phyloP scores from a whole-genome alignment of 2,797 vertebrate genomes.

The Takifugu rubripes region DNA sequence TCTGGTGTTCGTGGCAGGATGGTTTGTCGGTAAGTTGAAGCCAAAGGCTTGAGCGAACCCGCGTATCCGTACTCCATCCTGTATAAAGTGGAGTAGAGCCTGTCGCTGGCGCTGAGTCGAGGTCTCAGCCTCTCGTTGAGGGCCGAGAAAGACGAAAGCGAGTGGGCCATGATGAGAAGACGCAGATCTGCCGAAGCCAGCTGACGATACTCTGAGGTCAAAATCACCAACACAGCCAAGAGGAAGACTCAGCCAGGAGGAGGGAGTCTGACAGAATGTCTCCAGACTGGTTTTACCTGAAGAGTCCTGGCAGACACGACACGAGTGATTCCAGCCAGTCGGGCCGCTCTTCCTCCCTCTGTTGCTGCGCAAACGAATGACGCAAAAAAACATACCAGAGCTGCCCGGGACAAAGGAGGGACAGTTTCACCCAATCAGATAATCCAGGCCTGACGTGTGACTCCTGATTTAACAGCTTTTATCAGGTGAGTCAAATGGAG shows the following conservation, averaged over 20 bases:
- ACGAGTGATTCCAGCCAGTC: slow-evolving; percentile 48
- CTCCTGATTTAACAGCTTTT: slow-evolving; percentile 16
- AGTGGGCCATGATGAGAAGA: slow-evolving; percentile 48
- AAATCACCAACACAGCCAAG: slow-evolving; percentile 8
- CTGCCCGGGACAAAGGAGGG: slow-evolving; percentile 18
- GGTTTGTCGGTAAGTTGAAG: not conserved
- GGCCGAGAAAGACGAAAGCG: slow-evolving; percentile 48
- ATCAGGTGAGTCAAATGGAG: not conserved
- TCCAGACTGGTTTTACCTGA: slow-evolving; percentile 70
- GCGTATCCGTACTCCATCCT: slow-evolving; percentile 38
- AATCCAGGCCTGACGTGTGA: slow-evolving; percentile 16
- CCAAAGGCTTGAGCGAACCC: not conserved
- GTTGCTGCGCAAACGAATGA: slow-evolving; percentile 29
- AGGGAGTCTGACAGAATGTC: slow-evolving; percentile 53
- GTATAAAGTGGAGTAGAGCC: slow-evolving; percentile 47
- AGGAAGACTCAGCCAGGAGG: slow-evolving; percentile 11
- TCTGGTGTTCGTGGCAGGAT: slow-evolving; percentile 17
- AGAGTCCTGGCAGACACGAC: slow-evolving; percentile 18
- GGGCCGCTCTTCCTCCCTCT: slow-evolving; percentile 17
- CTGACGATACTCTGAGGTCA: not conserved
- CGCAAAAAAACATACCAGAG: slow-evolving; percentile 39
- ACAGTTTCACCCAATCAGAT: slow-evolving; percentile 7
- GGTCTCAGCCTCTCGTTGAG: slow-evolving; percentile 65
- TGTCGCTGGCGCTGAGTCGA: slow-evolving; percentile 21
- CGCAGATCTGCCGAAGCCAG: not conserved